Percentiles rank a stretch among this genome's conserved stretches.
Evolutionary conservation across 2,888 invertebrate genomes (phyloP).

Genomic region (Sicus ferrugineus): DNA sequence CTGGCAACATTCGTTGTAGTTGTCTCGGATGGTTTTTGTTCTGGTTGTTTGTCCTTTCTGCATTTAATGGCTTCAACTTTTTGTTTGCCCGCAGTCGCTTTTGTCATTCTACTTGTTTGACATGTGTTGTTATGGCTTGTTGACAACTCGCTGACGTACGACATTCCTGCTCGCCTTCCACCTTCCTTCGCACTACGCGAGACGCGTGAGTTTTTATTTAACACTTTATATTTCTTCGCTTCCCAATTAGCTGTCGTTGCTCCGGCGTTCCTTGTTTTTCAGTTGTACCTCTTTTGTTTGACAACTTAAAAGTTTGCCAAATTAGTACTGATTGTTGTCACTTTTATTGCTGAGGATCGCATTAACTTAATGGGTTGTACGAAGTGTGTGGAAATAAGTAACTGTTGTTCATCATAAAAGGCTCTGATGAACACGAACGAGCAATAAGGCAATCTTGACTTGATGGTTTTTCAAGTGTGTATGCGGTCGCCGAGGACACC

Average conservation of each 20-base stretch:
- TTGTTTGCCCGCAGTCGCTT: no score
- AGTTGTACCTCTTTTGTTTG: not conserved
- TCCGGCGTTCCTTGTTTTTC: no score
- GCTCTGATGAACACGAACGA: no score
- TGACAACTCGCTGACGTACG: slow-evolving; percentile 1
- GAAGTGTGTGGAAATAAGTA: not conserved
- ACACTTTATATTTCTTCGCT: not conserved
- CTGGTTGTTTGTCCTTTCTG: not conserved
- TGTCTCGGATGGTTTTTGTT: not conserved
- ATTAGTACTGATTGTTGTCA: slow-evolving; percentile 9
- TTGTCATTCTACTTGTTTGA: not conserved
- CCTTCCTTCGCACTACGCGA: not conserved
- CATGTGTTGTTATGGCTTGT: slow-evolving; percentile 10
- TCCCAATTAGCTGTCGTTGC: not conserved
- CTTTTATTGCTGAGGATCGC: not conserved
- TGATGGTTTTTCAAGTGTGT: no score
- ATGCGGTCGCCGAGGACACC: no score
- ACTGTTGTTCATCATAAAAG: no score
- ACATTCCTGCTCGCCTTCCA: not conserved
- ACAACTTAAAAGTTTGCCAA: slow-evolving; percentile 3
- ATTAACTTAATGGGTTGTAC: not conserved
- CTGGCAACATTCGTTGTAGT: not conserved
- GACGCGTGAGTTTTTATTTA: not conserved
- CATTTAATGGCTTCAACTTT: no score
- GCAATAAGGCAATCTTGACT: no score